Evolutionary conservation across 2,888 invertebrate genomes (phyloP).

Genomic region (Slavum lentiscoides): DNA sequence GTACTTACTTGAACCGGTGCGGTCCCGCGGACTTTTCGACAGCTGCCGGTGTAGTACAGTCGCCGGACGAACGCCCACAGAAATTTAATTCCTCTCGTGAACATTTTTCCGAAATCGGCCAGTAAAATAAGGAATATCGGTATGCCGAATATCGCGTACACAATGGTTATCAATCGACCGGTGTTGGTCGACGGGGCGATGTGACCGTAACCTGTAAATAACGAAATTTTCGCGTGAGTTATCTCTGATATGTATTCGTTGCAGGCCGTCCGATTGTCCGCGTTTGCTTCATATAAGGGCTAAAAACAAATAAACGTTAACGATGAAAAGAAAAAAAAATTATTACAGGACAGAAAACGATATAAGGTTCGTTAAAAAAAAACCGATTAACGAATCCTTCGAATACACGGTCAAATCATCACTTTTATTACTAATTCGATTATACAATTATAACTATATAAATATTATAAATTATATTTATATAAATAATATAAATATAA

Average conservation of each 20-base stretch:
- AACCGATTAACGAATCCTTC: no score
- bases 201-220: slow-evolving; percentile 88
- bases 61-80: slow-evolving; percentile 84
- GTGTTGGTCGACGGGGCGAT: slow-evolving; percentile 86
- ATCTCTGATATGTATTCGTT: neutral
- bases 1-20: slow-evolving; percentile 71
- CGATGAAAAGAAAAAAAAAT: no score
- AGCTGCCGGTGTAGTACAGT: slow-evolving; percentile 84
- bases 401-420: no score
- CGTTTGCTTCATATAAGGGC: neutral
- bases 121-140: slow-evolving; percentile 92
- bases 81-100: slow-evolving; percentile 87
- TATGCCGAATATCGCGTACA: slow-evolving; percentile 93
- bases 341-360: no score
- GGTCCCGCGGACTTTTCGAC: slow-evolving; percentile 74
- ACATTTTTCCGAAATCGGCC: slow-evolving; percentile 91
- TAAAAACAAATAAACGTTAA: neutral
- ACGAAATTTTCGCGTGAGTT: neutral
- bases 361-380: no score
- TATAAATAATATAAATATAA: no score
- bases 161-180: slow-evolving; percentile 85
- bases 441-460: no score
- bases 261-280: neutral
- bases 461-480: no score
- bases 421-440: no score